Evolutionary conservation across 1,140 invertebrate species (phyloP).

Genomic region (Drosophila varians): DNA sequence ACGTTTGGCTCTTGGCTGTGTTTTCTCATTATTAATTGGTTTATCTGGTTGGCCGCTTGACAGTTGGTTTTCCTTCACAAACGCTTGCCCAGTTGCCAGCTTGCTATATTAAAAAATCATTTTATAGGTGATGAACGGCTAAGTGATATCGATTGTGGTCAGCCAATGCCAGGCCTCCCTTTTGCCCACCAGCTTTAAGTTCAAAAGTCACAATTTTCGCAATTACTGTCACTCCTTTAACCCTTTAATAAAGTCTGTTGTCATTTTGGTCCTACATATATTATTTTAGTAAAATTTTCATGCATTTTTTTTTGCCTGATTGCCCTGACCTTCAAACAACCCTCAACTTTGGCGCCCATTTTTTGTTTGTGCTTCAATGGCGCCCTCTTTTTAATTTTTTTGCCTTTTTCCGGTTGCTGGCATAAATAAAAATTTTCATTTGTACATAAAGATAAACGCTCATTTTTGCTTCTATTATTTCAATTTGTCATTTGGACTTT

Average conservation of each 20-base stretch:
- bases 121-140: constrained; percentile 40
- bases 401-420: constrained; percentile 65
- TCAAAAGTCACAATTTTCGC: neutral
- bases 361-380: constrained; percentile 43
- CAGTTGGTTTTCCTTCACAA: constrained; percentile 24
- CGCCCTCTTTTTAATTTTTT: constrained; percentile 56
- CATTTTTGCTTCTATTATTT: constrained; percentile 71
- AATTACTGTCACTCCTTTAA: neutral
- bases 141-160: constrained; percentile 46
- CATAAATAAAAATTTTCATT: constrained; percentile 82
- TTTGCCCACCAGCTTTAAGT: neutral
- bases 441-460: constrained; percentile 77
- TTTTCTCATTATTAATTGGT: constrained; percentile 66
- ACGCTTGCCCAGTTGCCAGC: constrained; percentile 2
- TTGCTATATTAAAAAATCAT: constrained; percentile 30
- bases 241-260: neutral
- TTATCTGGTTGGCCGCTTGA: constrained; percentile 43
- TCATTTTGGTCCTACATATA: neutral
- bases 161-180: constrained; percentile 6
- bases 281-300: constrained; percentile 3
- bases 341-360: constrained; percentile 47
- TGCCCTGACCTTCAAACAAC: constrained; percentile 73
- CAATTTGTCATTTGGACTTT: constrained; percentile 74
- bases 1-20: constrained; percentile 47
- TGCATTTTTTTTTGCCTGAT: constrained; percentile 6